Evolutionary conservation across 2,888 invertebrate genomes (phyloP), one percentile per base, ranked within the genome.

Genomic region (Prosapia bicincta): DNA sequence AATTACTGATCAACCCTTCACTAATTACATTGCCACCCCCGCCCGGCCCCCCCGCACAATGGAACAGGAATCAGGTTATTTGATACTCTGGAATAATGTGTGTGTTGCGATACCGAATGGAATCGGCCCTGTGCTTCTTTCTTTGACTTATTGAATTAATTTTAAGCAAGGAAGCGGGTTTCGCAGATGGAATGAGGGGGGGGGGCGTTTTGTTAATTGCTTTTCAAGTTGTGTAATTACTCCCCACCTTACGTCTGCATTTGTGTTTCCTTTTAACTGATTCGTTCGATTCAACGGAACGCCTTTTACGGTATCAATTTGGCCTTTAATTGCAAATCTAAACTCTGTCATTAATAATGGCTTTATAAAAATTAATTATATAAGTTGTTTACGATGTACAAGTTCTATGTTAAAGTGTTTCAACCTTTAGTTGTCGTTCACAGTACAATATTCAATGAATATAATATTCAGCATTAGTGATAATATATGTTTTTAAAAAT

Each of bases 1-100:
- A 87, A 87, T 87, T 87, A 87, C 86, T 84, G 86, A 86, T 86
- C 86, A 85, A 85, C 80, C 80, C 80, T 79, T 79, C 80, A 81
- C 82, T 82, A 83, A 82, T 83, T 82, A 82, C 81, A 69, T 73
- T 73, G 30, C 73, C 67, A 77, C 79, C 71, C 71, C 76, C 74
- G 72, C 32, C 71, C 54, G 69, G 76, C 67, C 15, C 20, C 77
- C 83, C 73, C 67, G 76, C 78, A 24, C 73, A 73, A 72, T 28
- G 67, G 72, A 67, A 67, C 72, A 72, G 32, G 72, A 72, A 69
- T 73, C 73, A 69, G 66, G 73, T 73, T 73, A 73, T 73, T 73
- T 73, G 73, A 73, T 73, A 73, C 73, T 54, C 54, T n/a, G 54
- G 20, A n/a, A 54, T 54, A 54, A 20, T 20, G 54, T 54, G n/a